Percentiles rank a stretch among this genome's conserved stretches.
These are phyloP conservation scores for Paracyclopina nana DNA, from an alignment of 1,140 invertebrate genomes.

Conservation along the genomic window DNA sequence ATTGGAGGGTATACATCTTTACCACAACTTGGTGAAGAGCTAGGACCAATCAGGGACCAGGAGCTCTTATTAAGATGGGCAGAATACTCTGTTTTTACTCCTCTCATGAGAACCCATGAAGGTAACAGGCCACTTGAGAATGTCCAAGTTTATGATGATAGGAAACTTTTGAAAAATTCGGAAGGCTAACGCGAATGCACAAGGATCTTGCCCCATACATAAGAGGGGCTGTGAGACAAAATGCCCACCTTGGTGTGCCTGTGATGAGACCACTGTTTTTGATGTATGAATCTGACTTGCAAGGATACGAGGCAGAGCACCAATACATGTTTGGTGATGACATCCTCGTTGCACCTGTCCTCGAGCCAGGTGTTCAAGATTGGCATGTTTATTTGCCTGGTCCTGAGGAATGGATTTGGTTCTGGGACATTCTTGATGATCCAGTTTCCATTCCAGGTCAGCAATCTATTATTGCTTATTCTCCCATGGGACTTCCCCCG, in stretches of 20 bases:
- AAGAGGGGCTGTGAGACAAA: constrained; percentile 20
- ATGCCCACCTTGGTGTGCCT: constrained; percentile 21
- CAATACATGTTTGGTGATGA: constrained; percentile 27
- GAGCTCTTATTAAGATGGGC: constrained; percentile 27
- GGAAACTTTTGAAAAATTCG: constrained; percentile 23
- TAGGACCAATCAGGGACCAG: constrained; percentile 22
- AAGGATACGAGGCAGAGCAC: constrained; percentile 21
- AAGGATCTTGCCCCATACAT: constrained; percentile 24
- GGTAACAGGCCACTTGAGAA: constrained; percentile 26
- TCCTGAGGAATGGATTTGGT: constrained; percentile 1
- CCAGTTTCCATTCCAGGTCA: too few relatives aligned
- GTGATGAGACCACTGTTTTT: constrained; percentile 26
- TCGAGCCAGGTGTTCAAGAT: constrained; percentile 17
- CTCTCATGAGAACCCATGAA: constrained; percentile 28
- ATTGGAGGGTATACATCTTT: constrained; percentile 28
- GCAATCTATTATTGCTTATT: too few relatives aligned
- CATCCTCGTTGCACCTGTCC: constrained; percentile 26
- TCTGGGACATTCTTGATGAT: too few relatives aligned
- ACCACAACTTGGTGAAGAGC: constrained; percentile 19
- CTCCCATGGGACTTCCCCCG: too few relatives aligned
- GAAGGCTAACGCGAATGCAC: constrained; percentile 24
- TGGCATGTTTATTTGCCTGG: constrained; percentile 8
- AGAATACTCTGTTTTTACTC: constrained; percentile 28
- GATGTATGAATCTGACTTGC: constrained; percentile 22
- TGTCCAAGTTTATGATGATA: constrained; percentile 25